Percentiles rank a stretch among this genome's conserved stretches.
phyloP scores from a whole-genome alignment of 2,797 vertebrate genomes.

The Acanthis flammea region DNA sequence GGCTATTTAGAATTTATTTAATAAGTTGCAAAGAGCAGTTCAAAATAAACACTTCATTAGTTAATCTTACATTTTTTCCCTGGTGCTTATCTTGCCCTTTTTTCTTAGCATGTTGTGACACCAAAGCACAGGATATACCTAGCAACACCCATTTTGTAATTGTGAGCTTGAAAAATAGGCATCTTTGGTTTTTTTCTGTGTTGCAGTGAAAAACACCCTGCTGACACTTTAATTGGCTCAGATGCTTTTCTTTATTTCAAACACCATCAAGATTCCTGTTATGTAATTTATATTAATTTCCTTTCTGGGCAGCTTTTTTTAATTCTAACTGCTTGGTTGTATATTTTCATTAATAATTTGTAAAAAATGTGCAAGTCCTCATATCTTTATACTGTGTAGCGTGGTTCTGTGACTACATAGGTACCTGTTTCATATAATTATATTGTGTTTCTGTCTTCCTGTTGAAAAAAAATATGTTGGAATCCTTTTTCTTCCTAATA shows the following conservation, averaged over 20 bases:
- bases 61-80: neutral
- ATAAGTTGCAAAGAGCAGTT: neutral
- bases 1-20: neutral
- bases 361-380: neutral
- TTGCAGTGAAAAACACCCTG: neutral
- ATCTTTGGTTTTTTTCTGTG: neutral
- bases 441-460: accelerated
- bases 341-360: neutral
- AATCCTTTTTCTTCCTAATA: neutral
- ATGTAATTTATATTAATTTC: neutral
- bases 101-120: neutral
- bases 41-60: neutral
- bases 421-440: neutral
- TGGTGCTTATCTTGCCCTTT: neutral
- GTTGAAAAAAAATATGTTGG: neutral
- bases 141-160: neutral
- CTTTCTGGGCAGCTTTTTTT: neutral
- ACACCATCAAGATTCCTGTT: neutral
- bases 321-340: neutral
- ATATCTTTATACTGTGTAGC: neutral
- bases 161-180: neutral
- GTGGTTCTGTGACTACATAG: neutral
- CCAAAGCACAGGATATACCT: neutral
- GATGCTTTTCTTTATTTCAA: neutral
- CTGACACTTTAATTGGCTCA: neutral